Conservation (phyloP, 2,888 invertebrate species). For the Xestia rhomboidea region DNA sequence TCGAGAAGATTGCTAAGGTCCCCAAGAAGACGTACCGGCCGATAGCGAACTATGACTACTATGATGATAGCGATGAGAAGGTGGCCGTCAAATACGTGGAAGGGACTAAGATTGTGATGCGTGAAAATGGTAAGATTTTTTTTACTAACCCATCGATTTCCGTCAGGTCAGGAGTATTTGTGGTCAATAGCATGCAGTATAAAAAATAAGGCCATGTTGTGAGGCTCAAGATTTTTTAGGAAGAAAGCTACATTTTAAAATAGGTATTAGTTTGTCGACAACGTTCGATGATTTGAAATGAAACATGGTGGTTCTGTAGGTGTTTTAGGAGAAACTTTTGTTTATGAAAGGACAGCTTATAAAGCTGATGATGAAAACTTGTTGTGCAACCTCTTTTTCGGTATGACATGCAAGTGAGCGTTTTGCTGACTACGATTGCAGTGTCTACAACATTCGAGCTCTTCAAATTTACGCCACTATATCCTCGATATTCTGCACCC, state of each 20-base stretch:
- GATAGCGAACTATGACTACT: conserved; percentile 92
- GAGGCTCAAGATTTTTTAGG: not conserved
- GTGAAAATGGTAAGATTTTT: conserved; percentile 83
- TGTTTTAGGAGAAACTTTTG: not conserved
- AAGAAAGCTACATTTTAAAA: not conserved
- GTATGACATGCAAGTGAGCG: not conserved
- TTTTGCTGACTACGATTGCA: not conserved
- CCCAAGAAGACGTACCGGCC: conserved; percentile 78
- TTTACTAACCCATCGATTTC: not conserved
- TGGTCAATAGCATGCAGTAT: not conserved
- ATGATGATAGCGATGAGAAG: conserved; percentile 92
- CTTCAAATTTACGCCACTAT: not conserved
- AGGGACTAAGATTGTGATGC: conserved; percentile 91
- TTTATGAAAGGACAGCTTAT: not conserved
- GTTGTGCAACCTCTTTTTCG: not conserved
- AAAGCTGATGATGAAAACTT: not conserved
- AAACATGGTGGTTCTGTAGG: not conserved
- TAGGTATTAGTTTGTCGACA: not conserved
- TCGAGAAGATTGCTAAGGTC: conserved; percentile 76
- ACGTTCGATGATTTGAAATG: not conserved
- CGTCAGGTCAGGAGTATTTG: not conserved
- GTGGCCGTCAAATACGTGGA: conserved; percentile 84
- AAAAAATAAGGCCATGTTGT: not conserved
- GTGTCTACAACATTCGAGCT: not conserved
- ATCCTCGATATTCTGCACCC: no score